Percentiles rank a stretch among this genome's conserved stretches.
These are phyloP conservation scores for Orientallactaga sibirica DNA, from an alignment of 2,797 vertebrate genomes.

Conservation along the genomic window DNA sequence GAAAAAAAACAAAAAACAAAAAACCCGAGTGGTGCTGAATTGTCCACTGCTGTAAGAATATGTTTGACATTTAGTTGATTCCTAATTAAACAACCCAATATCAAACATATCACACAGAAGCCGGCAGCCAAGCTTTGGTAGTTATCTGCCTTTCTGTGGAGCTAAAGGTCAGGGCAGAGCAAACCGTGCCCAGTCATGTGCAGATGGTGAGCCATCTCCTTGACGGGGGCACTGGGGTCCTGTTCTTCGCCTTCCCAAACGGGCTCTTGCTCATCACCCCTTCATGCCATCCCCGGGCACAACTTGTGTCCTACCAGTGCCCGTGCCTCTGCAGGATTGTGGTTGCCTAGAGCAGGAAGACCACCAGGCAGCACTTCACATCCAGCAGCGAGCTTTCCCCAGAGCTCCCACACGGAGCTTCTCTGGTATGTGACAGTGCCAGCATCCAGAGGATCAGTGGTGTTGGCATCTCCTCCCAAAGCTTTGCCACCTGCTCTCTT, in stretches of 20 bases:
- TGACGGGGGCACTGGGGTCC: neutral
- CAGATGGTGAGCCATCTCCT: neutral
- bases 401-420: slow-evolving; percentile 20
- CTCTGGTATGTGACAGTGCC: slow-evolving; percentile 27
- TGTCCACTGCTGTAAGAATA: slow-evolving; percentile 95
- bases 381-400: slow-evolving; percentile 23
- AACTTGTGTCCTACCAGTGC: too few relatives aligned
- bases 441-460: slow-evolving; percentile 39
- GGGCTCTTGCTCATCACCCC: neutral
- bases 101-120: slow-evolving; percentile 99
- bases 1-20: neutral
- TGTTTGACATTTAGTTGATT: slow-evolving; percentile 99
- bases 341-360: neutral
- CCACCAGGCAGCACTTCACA: slow-evolving; percentile 18
- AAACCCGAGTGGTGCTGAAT: neutral
- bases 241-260: slow-evolving; percentile 5
- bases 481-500: slow-evolving; percentile 61
- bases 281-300: too few relatives aligned
- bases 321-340: slow-evolving; percentile 36
- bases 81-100: slow-evolving; percentile 98
- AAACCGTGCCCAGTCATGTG: neutral
- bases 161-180: neutral
- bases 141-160: neutral
- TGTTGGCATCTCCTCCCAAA: slow-evolving; percentile 49
- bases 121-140: slow-evolving; percentile 68